phyloP scores from a whole-genome alignment of 1,140 invertebrate species.

The Drosophila ohnishii region DNA sequence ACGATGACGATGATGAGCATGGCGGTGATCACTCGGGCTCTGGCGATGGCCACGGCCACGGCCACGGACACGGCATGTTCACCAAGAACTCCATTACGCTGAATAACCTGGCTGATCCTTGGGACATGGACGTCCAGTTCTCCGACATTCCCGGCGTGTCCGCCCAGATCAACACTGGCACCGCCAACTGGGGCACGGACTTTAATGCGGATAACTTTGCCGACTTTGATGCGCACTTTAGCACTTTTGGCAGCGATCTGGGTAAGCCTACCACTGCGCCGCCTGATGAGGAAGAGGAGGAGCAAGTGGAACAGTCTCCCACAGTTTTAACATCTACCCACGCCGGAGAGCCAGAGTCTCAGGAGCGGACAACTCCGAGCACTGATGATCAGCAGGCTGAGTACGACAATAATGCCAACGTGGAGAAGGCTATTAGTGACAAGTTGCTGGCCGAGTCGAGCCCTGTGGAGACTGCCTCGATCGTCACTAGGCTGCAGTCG shows the following conservation, averaged over 20 bases:
- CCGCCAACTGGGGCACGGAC: constrained; percentile 63
- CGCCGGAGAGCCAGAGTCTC: background rate
- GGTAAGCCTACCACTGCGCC: constrained; percentile 43
- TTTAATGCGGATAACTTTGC: constrained; percentile 77
- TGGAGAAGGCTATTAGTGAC: constrained; percentile 69
- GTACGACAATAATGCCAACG: constrained; percentile 81
- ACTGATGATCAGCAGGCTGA: constrained; percentile 62
- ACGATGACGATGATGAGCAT: constrained; percentile 69
- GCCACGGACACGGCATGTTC: constrained; percentile 60
- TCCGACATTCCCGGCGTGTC: constrained; percentile 55
- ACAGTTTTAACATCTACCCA: background rate
- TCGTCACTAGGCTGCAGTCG: constrained; percentile 70
- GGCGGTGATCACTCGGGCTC: constrained; percentile 39
- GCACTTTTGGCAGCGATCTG: constrained; percentile 71
- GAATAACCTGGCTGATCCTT: constrained; percentile 65
- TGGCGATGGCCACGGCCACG: constrained; percentile 48
- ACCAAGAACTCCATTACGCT: constrained; percentile 65
- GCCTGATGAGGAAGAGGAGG: constrained; percentile 10
- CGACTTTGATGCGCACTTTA: constrained; percentile 80
- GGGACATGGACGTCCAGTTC: constrained; percentile 74
- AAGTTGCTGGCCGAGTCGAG: constrained; percentile 49
- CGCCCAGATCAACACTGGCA: constrained; percentile 48
- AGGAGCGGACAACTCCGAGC: constrained; percentile 4
- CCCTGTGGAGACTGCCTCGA: constrained; percentile 48
- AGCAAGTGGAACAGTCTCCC: background rate